These are phyloP conservation scores for Orthonychiurus folsomi DNA, from an alignment of 2,888 invertebrate species.

Conservation along the genomic window DNA sequence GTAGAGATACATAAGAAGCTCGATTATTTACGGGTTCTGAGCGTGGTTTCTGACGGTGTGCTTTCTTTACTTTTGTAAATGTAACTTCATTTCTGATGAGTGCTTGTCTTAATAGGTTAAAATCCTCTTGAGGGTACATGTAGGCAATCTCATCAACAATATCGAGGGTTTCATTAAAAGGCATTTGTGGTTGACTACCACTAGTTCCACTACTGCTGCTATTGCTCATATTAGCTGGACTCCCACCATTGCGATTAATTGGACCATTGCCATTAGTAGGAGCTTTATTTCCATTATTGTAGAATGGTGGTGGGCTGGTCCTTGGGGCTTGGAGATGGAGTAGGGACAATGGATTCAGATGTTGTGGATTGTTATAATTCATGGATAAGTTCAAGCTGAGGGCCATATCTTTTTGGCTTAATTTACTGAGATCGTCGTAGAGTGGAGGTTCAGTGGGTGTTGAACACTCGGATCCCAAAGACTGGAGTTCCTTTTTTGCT, in stretches of 20 bases:
- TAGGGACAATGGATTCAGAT: not conserved
- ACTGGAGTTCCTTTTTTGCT: too few species aligned
- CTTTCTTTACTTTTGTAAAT: conserved; percentile 26
- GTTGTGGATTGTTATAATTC: not conserved
- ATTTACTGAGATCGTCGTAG: conserved; percentile 5
- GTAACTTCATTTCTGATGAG: conserved; percentile 37
- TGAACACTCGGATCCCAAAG: too few species aligned
- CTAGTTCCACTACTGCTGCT: conserved; percentile 21
- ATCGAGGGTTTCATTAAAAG: conserved; percentile 17
- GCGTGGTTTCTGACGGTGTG: not conserved
- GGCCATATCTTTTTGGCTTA: conserved; percentile 8
- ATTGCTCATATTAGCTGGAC: conserved; percentile 15
- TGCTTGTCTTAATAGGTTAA: conserved; percentile 33
- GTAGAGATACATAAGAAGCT: not conserved
- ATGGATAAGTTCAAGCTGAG: conserved; percentile 11
- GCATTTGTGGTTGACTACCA: not conserved
- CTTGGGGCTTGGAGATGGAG: not conserved
- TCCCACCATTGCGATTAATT: conserved; percentile 15
- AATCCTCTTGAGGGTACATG: conserved; percentile 36
- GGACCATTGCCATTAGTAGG: conserved; percentile 15
- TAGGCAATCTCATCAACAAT: conserved; percentile 36
- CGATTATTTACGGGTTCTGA: not conserved
- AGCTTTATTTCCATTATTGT: conserved; percentile 4
- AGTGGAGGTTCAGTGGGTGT: too few species aligned
- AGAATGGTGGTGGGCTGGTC: not conserved